Conservation (phyloP, 2,113 vertebrate species). For the Naja naja region DNA sequence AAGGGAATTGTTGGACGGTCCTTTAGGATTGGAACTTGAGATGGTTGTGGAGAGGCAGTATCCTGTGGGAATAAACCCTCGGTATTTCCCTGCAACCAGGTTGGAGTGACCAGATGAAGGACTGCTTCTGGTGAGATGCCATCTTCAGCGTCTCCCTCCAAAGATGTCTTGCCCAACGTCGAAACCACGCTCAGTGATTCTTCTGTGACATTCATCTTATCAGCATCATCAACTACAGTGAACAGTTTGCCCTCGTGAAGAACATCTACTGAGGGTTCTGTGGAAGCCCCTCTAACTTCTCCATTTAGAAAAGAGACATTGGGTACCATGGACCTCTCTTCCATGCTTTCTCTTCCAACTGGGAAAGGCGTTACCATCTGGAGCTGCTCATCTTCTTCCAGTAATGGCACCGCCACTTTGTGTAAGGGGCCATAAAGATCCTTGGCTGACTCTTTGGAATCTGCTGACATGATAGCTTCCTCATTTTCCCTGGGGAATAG, state of each 20-base stretch:
- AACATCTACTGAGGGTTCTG: neutral
- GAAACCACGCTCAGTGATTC: neutral
- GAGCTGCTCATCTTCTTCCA: constrained; percentile 38
- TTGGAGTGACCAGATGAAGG: neutral
- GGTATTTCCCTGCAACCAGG: neutral
- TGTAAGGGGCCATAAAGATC: neutral
- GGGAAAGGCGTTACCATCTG: accelerated
- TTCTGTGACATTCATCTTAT: neutral
- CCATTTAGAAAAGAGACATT: no score
- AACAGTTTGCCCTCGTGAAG: neutral
- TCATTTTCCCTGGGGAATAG: neutral
- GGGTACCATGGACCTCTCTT: accelerated
- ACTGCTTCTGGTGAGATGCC: neutral
- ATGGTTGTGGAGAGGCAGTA: neutral
- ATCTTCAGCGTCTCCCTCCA: accelerated
- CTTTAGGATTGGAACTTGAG: accelerated
- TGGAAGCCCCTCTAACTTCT: accelerated
- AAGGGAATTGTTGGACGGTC: accelerated
- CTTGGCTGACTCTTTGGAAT: neutral
- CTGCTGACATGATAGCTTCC: neutral
- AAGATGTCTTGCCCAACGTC: accelerated
- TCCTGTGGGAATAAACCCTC: accelerated
- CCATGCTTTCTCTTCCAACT: accelerated
- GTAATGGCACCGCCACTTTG: accelerated
- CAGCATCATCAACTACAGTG: constrained; percentile 3